Percentiles rank a stretch among this genome's conserved stretches.
These are phyloP conservation scores for Sciurus niger DNA, from an alignment of 2,113 vertebrate genomes.

Conservation along the genomic window DNA sequence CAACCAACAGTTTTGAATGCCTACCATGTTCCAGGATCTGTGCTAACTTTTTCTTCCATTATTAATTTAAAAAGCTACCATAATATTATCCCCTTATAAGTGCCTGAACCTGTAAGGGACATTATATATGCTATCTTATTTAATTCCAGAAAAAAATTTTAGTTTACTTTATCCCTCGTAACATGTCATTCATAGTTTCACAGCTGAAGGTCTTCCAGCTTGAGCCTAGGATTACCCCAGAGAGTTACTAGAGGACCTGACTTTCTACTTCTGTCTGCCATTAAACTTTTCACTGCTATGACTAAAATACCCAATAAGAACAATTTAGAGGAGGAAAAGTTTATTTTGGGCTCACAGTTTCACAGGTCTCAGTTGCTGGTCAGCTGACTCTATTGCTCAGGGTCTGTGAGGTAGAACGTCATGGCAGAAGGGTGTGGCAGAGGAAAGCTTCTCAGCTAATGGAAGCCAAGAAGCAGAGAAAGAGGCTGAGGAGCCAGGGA, in stretches of 20 bases:
- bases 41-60: conserved; percentile 3
- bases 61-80: not conserved
- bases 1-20: not conserved
- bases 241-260: not conserved
- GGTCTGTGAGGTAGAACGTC: too few species aligned
- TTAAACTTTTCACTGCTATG: not conserved
- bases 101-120: not conserved
- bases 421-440: too few species aligned
- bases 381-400: too few species aligned
- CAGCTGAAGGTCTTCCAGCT: not conserved
- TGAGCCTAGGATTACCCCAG: not conserved
- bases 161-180: not conserved
- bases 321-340: too few species aligned
- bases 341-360: too few species aligned
- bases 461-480: too few species aligned
- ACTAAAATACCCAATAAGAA: too few species aligned
- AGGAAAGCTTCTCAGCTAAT: too few species aligned
- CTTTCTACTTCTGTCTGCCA: not conserved
- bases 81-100: not conserved
- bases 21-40: not conserved
- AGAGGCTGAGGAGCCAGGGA: too few species aligned
- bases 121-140: not conserved
- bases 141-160: not conserved
- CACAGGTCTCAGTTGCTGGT: too few species aligned
- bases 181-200: not conserved